Conservation (phyloP, 2,797 vertebrate genomes). For the Podargus strigoides region DNA sequence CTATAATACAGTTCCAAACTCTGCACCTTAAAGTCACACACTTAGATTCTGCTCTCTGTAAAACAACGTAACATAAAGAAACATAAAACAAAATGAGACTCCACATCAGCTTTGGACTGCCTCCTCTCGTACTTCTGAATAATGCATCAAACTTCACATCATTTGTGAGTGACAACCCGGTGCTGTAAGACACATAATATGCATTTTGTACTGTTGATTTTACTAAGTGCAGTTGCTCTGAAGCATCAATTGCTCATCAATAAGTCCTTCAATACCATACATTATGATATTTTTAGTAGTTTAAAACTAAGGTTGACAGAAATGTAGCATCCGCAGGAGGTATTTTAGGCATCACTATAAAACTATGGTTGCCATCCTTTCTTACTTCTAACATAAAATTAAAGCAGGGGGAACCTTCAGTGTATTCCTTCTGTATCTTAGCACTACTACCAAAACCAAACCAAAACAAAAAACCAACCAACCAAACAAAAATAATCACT, state of each 20-base stretch:
- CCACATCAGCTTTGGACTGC: conserved; percentile 12
- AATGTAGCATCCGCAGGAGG: neutral
- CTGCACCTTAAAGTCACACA: conserved; percentile 12
- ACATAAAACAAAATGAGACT: neutral
- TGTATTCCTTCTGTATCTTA: neutral
- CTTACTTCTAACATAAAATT: neutral
- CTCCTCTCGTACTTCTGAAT: conserved; percentile 28
- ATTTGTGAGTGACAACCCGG: conserved; percentile 25
- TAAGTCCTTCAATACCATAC: conserved; percentile 27
- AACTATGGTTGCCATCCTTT: neutral
- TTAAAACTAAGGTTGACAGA: neutral
- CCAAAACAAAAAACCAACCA: neutral
- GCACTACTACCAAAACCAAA: too few species aligned
- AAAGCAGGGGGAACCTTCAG: neutral
- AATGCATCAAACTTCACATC: conserved; percentile 44
- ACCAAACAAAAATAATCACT: neutral
- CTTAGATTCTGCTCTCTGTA: neutral
- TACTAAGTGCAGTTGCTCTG: conserved; percentile 23
- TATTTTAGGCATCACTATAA: neutral
- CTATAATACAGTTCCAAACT: neutral
- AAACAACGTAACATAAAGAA: neutral
- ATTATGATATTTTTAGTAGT: neutral
- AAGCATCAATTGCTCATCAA: conserved; percentile 49
- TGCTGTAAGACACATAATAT: conserved; percentile 40
- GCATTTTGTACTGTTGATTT: conserved; percentile 47